phyloP scores from a whole-genome alignment of 2,113 vertebrate species.

The Triplophysa siluroides region DNA sequence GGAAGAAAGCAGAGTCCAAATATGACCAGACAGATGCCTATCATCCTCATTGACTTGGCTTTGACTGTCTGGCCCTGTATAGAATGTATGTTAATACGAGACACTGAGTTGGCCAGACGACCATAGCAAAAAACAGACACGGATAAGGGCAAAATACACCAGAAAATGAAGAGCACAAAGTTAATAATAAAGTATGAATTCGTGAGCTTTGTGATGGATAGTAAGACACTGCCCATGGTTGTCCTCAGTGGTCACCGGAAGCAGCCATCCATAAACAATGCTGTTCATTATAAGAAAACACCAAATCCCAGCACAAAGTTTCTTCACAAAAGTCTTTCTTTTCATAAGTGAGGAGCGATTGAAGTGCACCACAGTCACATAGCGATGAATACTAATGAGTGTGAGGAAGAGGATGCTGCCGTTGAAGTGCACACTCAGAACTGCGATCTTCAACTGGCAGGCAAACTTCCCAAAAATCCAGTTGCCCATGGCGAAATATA shows the following conservation, averaged over 20 bases:
- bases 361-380: conserved; percentile 63
- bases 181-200: conserved; percentile 64
- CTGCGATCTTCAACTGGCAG: conserved; percentile 67
- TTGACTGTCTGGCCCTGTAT: conserved; percentile 65
- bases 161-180: conserved; percentile 53
- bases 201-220: conserved; percentile 60
- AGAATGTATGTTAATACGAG: conserved; percentile 60
- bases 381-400: conserved; percentile 73
- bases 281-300: conserved; percentile 59
- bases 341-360: conserved; percentile 66
- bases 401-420: conserved; percentile 74
- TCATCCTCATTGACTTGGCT: conserved; percentile 67
- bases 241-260: conserved; percentile 59
- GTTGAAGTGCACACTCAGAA: conserved; percentile 68
- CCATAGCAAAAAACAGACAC: conserved; percentile 63
- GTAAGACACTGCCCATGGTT: conserved; percentile 64
- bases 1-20: conserved; percentile 72
- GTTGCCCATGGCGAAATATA: conserved; percentile 61
- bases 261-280: conserved; percentile 57
- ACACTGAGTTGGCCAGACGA: conserved; percentile 61
- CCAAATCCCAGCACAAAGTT: conserved; percentile 68
- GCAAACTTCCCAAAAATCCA: conserved; percentile 70
- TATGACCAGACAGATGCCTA: conserved; percentile 64
- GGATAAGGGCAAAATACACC: conserved; percentile 68
- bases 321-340: conserved; percentile 63